Base-by-base conservation (phyloP, 2,797 vertebrate species). In the Chromobotia macracanthus region DNA sequence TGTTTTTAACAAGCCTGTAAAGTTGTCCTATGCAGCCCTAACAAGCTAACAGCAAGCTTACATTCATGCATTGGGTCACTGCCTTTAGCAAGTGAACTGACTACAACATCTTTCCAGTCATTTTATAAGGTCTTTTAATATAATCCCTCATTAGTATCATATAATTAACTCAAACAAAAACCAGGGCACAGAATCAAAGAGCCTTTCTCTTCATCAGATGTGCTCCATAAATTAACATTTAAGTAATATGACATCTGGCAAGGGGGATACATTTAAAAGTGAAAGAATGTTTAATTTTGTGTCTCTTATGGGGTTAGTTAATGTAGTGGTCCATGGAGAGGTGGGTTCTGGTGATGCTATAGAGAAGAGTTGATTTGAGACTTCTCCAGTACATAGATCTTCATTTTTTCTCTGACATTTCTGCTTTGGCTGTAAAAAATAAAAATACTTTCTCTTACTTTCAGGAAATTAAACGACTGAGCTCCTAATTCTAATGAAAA, bases 371-470 rank as follows among this genome's bases (percentile, higher is more conserved):
- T 83, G 63, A 84, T 73, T 77, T 46, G 28, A 23, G 70, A 84
- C 78, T 41, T 63, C 76, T 77, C 82, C 18, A 78, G 86, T 80
- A 84, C 82, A 87, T 87, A 86, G 86, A 88, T 88, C 79, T 89
- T 85, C 68, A 87, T 89, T 83, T 73, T 66, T 84, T n/a, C 0
- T 1, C 75, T 87, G 85, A 87, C 82, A 82, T 88, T 81, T 89
- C 46, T 77, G 79, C 81, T 80, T 79, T n/a, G 80, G 65, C 70
- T 23, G 69, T n/a, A n/a, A n/a, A n/a, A n/a, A n/a, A n/a, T 58
- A 68, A 73, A 85, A 85, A 81, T 77, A 78, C 82, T 79, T 38
- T 70, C 44, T 25, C 77, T 82, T 50, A 28, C 35, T 61, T 21
- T 46, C 46, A 51, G 64, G 64, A 68, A 87, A 84, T 56, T n/a